A percentile compares a stretch with the other conserved stretches of the same genome.
Conservation (phyloP, 2,113 vertebrate genomes). For the Oceanites oceanicus region DNA sequence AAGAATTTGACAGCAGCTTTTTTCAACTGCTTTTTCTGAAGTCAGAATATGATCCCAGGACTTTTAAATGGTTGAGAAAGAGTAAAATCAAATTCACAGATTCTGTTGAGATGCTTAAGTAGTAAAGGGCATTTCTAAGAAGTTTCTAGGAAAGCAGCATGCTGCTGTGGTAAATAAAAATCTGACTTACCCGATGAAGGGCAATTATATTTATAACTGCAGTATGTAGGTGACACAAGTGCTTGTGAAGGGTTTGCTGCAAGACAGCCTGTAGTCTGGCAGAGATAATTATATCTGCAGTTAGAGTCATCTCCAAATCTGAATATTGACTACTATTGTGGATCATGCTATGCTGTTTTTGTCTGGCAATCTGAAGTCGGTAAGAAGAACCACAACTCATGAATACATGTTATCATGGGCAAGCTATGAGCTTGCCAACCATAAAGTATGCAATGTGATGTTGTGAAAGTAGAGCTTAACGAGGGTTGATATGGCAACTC, state of each 20-base stretch:
- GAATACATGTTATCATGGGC: not conserved
- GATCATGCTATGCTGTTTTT: not conserved
- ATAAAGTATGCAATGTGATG: not conserved
- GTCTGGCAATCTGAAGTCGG: not conserved
- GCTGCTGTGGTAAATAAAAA: not conserved
- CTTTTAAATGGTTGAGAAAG: not conserved
- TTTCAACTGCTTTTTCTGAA: not conserved
- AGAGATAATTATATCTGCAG: not conserved
- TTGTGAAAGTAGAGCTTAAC: not conserved
- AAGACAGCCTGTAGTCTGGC: not conserved
- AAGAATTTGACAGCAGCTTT: not conserved
- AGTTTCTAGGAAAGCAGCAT: not conserved
- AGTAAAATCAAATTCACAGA: not conserved
- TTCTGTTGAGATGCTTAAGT: not conserved
- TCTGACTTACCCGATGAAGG: not conserved
- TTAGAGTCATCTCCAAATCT: not conserved
- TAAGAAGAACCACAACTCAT: not conserved
- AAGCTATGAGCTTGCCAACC: not conserved
- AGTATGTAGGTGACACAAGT: not conserved
- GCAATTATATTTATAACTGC: not conserved
- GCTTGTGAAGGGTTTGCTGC: not conserved
- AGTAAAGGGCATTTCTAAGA: not conserved
- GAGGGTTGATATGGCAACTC: not conserved
- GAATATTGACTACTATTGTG: not conserved
- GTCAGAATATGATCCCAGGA: not conserved